Base-by-base conservation (phyloP, 2,888 invertebrate genomes). In the Chrysopilus asiliformis region DNA sequence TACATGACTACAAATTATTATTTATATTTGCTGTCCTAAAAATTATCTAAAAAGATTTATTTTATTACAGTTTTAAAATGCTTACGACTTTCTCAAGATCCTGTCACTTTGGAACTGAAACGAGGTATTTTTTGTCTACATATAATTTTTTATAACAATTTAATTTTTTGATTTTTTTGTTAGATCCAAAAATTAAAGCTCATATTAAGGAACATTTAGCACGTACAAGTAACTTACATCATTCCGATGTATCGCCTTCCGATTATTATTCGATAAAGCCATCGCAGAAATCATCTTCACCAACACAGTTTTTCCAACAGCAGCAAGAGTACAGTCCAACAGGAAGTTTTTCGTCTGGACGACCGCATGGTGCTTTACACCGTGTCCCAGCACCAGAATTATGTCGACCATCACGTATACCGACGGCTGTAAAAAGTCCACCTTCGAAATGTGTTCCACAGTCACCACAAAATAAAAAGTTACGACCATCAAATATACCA, bases 161-260 rank as follows among this genome's bases (percentile, higher is more conserved):
- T 22, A 22, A 10, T 22, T 22, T 22, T 29, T n/a, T 34, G 14
- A 17, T 27, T 4, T 30, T 28, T 43, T 28, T 19, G 33, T 35
- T 66, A 89, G 90, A 90, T 74, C 85, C 86, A 49, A 79, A 80
- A 62, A 75, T 89, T 59, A 87, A 87, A 66, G 83, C 82, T 45
- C 78, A 75, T 52, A 76, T 83, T 51, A 70, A 76, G 55, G 74
- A 79, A 50, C 75, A 80, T 59, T 63, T 82, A 48, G 72, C 76
- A 35, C 72, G 77, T 47, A 56, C 58, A 42, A 70, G 68, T 47
- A 64, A 61, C 54, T 57, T 61, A 34, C 61, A 60, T 47, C 60
- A 62, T 49, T 60, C 66, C 39, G 70, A 68, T 46, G 66, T 66
- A 52, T 67, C 68, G 50, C 68, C 71, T 39, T 39, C 39, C 42